Evolutionary conservation across 2,113 vertebrate species (phyloP).

Genomic region (Cyphomyrus plagiostoma): DNA sequence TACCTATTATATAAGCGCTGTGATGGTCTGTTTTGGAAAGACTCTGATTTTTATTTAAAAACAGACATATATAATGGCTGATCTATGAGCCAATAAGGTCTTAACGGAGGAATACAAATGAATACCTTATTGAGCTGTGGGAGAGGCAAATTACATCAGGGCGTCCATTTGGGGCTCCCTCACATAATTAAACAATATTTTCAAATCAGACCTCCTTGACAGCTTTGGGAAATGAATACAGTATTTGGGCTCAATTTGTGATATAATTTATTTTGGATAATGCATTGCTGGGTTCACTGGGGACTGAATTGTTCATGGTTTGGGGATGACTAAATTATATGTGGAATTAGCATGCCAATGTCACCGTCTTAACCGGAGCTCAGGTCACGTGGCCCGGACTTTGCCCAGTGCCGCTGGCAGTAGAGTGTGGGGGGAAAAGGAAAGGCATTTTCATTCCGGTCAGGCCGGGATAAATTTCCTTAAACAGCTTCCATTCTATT

Average conservation of each 20-base stretch:
- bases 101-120: constrained; percentile 22
- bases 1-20: not conserved
- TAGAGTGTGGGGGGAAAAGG: not conserved
- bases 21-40: constrained; percentile 20
- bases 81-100: constrained; percentile 30
- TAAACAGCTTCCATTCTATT: constrained; percentile 2
- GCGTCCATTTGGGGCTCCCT: not conserved
- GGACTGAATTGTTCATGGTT: constrained; percentile 9
- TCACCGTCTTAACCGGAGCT: not conserved
- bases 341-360: constrained; percentile 25
- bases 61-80: constrained; percentile 9
- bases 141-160: constrained; percentile 14
- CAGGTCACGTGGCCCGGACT: not conserved
- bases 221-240: constrained; percentile 15
- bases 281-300: constrained; percentile 27
- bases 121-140: constrained; percentile 1
- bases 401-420: not conserved
- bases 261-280: constrained; percentile 23
- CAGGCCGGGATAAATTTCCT: not conserved
- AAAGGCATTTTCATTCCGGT: not conserved
- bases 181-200: constrained; percentile 41
- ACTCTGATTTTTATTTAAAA: constrained; percentile 25
- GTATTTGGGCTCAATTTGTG: constrained; percentile 13
- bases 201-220: constrained; percentile 30
- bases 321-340: constrained; percentile 27